These are phyloP conservation scores for Struthio camelus DNA, from an alignment of 2,113 vertebrate genomes.

Conservation along the genomic window DNA sequence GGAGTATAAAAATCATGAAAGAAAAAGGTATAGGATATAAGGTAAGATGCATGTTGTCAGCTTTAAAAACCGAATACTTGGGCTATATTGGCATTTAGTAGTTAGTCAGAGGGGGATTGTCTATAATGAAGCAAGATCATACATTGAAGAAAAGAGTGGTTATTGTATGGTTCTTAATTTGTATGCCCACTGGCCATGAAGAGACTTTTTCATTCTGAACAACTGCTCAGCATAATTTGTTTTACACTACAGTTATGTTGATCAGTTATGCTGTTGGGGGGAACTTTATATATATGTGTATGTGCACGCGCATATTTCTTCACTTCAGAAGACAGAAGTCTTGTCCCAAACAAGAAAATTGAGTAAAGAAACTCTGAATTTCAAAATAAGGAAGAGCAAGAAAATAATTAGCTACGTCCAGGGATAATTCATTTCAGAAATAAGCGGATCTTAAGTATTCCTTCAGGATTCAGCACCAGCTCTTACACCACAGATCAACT, in stretches of 20 bases:
- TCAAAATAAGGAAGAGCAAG: neutral
- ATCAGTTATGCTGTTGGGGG: neutral
- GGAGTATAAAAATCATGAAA: neutral
- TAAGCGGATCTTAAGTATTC: neutral
- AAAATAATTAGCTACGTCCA: neutral
- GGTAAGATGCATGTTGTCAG: neutral
- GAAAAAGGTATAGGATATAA: neutral
- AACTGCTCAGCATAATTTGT: neutral
- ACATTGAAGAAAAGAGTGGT: rapidly evolving
- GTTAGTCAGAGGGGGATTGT: neutral
- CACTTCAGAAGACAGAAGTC: neutral
- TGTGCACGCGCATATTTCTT: too few relatives aligned
- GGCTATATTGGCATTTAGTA: neutral
- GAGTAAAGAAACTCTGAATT: too few relatives aligned
- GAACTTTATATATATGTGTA: neutral
- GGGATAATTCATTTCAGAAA: neutral
- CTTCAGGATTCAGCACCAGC: neutral
- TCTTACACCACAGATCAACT: neutral
- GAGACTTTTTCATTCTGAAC: neutral
- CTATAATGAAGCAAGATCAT: neutral
- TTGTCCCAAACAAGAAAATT: neutral
- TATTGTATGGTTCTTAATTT: neutral
- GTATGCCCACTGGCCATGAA: neutral
- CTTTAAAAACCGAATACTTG: neutral
- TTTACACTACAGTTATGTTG: neutral